Evolutionary conservation across 2,888 invertebrate genomes (phyloP).

Genomic region (Caenorhabditis sinica): DNA sequence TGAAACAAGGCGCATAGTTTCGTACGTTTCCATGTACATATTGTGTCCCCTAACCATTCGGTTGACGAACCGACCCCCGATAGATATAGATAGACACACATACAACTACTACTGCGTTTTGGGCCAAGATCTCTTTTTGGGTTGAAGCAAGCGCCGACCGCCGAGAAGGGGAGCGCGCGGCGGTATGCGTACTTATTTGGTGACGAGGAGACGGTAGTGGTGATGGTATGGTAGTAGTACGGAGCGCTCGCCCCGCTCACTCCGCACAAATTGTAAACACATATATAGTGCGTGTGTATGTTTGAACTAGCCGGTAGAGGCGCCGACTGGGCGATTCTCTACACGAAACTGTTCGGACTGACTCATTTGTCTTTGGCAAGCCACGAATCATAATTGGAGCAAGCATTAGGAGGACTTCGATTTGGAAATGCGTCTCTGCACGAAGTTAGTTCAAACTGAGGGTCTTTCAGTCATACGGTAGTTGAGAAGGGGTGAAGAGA

Average conservation of each 20-base stretch:
- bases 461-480: too few relatives aligned
- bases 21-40: conserved; percentile 53
- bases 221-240: conserved; percentile 29
- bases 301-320: conserved; percentile 51
- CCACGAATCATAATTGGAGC: conserved; percentile 20
- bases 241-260: conserved; percentile 24
- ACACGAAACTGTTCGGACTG: conserved; percentile 29
- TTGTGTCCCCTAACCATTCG: conserved; percentile 28
- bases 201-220: conserved; percentile 36
- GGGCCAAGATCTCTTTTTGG: conserved; percentile 4
- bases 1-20: conserved; percentile 33
- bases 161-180: conserved; percentile 16
- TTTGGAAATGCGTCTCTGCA: too few relatives aligned
- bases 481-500: too few relatives aligned
- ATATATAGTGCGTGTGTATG: conserved; percentile 47
- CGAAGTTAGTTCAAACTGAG: too few relatives aligned
- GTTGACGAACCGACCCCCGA: conserved; percentile 22
- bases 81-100: conserved; percentile 31
- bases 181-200: conserved; percentile 50
- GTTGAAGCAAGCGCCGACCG: conserved; percentile 27
- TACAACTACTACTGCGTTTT: conserved; percentile 4
- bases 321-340: conserved; percentile 3
- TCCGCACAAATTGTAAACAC: conserved; percentile 55
- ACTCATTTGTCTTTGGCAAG: conserved; percentile 37
- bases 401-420: neutral